Evolutionary conservation across 2,113 vertebrate species (phyloP), one percentile per base, ranked within the genome.

Genomic region (Rafetus swinhoei): DNA sequence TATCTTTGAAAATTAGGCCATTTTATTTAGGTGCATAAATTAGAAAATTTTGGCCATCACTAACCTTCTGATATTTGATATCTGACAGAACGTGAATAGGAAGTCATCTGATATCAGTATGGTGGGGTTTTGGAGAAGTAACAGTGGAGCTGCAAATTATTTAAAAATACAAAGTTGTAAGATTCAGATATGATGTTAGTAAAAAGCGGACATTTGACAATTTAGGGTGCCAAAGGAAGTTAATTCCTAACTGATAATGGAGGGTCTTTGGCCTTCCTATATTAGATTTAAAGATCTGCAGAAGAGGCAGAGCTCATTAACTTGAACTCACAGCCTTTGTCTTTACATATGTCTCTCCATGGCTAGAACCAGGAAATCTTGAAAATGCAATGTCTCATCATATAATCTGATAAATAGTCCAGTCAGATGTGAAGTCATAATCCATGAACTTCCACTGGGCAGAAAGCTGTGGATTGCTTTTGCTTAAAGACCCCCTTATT

Each of bases 211-310:
- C 0, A 0, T 11, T 0, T 45, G 8, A 21, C 55, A 87, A 86
- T 91, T 94, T 16, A 87, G 52, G 56, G 74, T 27, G 6, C 82
- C 81, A 95, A 96, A 85, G 91, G 83, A 86, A 93, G 90, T 89
- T 21, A 79, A 86, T 88, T 86, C 94, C 82, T 90, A 27, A 92
- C 82, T 94, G 45, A 3, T 88, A 8, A 0, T 57, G 83, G 82
- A 50, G 80, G 39, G 60, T 86, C 88, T 90, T 92, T 79, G 12
- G 81, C 60, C 21, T 92, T 97, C 96, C 89, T 10, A 2, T 25
- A 95, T 13, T 25, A 90, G 82, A 55, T 96, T 93, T 90, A 95
- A 95, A 95, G 85, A 59, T 86, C 77, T 39, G 50, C 92, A 81
- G 88, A 89, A 93, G 90, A 54, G 79, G 92, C 53, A 86, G 50